Conservation (phyloP, 2,113 vertebrate species). For the Macquaria australasica region DNA sequence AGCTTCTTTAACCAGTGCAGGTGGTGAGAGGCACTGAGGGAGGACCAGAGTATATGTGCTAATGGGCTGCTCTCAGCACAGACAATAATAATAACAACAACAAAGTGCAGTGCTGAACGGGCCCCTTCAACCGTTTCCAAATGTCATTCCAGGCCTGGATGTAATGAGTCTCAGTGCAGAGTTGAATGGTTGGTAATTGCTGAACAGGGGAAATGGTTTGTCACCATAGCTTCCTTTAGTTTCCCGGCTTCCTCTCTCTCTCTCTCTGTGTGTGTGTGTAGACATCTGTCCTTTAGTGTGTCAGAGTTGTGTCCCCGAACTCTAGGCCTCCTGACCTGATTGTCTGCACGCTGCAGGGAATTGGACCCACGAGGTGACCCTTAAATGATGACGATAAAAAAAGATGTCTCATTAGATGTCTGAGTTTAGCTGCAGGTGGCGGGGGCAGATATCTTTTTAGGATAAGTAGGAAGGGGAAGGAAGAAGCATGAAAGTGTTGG, state of each 20-base stretch:
- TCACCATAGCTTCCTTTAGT: conserved; percentile 77
- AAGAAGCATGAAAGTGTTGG: not conserved
- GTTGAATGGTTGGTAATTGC: conserved; percentile 75
- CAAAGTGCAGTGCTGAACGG: conserved; percentile 65
- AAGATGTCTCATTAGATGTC: conserved; percentile 43
- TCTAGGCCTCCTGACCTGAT: not conserved
- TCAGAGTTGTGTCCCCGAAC: conserved; percentile 21
- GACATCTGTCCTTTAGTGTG: conserved; percentile 52
- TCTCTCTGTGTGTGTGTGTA: conserved; percentile 13
- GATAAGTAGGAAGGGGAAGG: conserved; percentile 23
- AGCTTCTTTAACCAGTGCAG: conserved; percentile 40
- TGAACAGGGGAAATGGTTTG: conserved; percentile 77
- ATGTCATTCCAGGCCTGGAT: conserved; percentile 75
- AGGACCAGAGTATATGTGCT: conserved; percentile 39
- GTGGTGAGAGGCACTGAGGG: conserved; percentile 33
- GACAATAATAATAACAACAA: conserved; percentile 79
- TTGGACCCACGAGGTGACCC: conserved; percentile 23
- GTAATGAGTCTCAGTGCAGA: conserved; percentile 74
- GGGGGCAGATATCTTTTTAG: not conserved
- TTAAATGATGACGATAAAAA: conserved; percentile 15
- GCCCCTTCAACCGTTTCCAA: conserved; percentile 79
- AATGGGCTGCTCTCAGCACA: conserved; percentile 61
- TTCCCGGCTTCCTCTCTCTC: conserved; percentile 66
- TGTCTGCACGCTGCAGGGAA: conserved; percentile 27
- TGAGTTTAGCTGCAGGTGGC: conserved; percentile 41